These are phyloP conservation scores for Halocynthia roretzi DNA, from an alignment of 23 tunicate genomes.

Conservation along the genomic window DNA sequence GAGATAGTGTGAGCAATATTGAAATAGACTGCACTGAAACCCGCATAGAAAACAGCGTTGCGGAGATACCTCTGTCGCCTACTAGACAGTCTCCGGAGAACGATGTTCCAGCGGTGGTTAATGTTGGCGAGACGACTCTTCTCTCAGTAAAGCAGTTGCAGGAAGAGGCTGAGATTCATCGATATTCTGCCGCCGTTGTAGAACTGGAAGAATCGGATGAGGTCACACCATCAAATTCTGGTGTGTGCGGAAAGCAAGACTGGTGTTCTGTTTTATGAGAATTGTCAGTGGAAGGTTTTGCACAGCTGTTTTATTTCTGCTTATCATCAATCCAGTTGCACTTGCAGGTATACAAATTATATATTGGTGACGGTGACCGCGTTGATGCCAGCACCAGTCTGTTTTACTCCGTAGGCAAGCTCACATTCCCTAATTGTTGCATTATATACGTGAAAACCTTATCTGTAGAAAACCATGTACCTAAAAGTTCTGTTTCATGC, in stretches of 20 bases:
- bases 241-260: slow-evolving; percentile 15
- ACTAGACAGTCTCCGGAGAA: slow-evolving; percentile 3
- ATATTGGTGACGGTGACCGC: no score
- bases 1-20: neutral
- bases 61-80: slow-evolving; percentile 16
- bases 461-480: no score
- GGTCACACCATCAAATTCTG: neutral
- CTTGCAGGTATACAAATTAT: no score
- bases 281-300: no score
- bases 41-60: slow-evolving; percentile 11
- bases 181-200: slow-evolving; percentile 16
- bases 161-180: neutral
- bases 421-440: no score
- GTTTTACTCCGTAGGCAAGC: no score
- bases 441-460: no score
- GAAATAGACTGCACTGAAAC: slow-evolving; percentile 14
- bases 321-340: no score
- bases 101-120: slow-evolving; percentile 5
- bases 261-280: slow-evolving; percentile 18
- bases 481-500: no score
- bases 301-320: no score
- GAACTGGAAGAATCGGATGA: slow-evolving; percentile 3
- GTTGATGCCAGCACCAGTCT: no score
- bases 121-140: slow-evolving; percentile 18
- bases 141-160: neutral